These are phyloP conservation scores for Hedya salicella DNA, from an alignment of 2,888 invertebrate species.

Conservation along the genomic window DNA sequence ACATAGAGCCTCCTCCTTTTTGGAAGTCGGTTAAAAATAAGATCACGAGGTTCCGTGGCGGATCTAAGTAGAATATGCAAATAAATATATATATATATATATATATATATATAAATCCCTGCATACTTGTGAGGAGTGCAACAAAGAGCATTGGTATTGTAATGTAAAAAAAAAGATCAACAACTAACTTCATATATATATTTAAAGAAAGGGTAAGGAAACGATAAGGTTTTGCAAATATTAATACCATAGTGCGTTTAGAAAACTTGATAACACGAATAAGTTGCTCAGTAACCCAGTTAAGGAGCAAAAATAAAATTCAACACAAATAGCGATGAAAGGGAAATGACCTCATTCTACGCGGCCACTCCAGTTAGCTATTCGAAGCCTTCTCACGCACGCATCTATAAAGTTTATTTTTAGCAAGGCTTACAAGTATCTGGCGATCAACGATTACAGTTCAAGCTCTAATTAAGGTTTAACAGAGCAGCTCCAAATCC, in stretches of 20 bases:
- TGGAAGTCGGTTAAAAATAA: no score
- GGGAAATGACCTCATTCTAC: constrained; percentile 78
- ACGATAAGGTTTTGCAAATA: constrained; percentile 10
- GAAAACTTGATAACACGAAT: constrained; percentile 48
- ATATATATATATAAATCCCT: no score
- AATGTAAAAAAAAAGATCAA: no score
- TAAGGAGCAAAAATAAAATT: constrained; percentile 67
- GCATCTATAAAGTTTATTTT: constrained; percentile 78
- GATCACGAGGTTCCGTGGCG: no score
- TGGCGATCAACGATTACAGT: constrained; percentile 72
- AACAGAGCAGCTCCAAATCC: constrained; percentile 64
- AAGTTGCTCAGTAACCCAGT: constrained; percentile 59
- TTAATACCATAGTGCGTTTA: not conserved
- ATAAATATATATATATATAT: no score
- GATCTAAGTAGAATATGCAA: no score
- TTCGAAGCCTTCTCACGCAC: constrained; percentile 75
- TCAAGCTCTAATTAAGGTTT: constrained; percentile 70
- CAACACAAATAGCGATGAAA: constrained; percentile 69
- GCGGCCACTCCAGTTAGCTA: constrained; percentile 60
- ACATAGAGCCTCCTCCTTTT: no score
- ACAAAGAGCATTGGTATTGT: no score
- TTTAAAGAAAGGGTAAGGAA: not conserved
- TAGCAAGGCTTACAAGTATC: constrained; percentile 70
- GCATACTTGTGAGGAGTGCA: no score
- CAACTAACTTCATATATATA: not conserved